phyloP scores from a whole-genome alignment of 1,140 invertebrate species.

The Scaptomyza montana region DNA sequence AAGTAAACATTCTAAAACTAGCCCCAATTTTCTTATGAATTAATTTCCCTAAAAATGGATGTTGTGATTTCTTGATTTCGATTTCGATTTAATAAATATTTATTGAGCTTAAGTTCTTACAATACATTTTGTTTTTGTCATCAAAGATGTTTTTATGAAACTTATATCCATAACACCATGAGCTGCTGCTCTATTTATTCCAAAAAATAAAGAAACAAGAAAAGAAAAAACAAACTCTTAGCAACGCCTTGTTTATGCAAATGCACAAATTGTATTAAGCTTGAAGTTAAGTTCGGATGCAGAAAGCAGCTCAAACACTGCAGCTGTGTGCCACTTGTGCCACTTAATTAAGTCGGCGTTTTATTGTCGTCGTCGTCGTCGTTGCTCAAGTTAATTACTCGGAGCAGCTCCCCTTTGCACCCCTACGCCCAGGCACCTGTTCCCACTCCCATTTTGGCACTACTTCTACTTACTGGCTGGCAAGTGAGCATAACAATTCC shows the following conservation, averaged over 20 bases:
- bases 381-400: slow-evolving; percentile 79
- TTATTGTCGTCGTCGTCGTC: slow-evolving; percentile 66
- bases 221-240: neutral
- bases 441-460: slow-evolving; percentile 38
- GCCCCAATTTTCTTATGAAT: too few species aligned
- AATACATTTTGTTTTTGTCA: too few species aligned
- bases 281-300: slow-evolving; percentile 10
- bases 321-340: slow-evolving; percentile 65
- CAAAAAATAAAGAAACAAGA: slow-evolving; percentile 14
- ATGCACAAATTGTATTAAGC: slow-evolving; percentile 27
- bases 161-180: neutral
- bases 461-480: slow-evolving; percentile 67
- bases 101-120: too few species aligned
- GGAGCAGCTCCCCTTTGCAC: slow-evolving; percentile 16
- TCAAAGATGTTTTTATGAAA: too few species aligned
- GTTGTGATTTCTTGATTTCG: too few species aligned
- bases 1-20: too few species aligned
- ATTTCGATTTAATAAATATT: too few species aligned
- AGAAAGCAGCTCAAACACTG: slow-evolving; percentile 40
- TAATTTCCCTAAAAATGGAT: too few species aligned
- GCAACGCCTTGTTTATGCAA: slow-evolving; percentile 17
- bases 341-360: slow-evolving; percentile 78
- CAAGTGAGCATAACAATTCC: slow-evolving; percentile 79
- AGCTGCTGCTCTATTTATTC: slow-evolving; percentile 9
- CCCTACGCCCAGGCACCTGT: neutral